Base-by-base conservation (phyloP, 2,888 invertebrate species). In the Tupiocoris notatus region DNA sequence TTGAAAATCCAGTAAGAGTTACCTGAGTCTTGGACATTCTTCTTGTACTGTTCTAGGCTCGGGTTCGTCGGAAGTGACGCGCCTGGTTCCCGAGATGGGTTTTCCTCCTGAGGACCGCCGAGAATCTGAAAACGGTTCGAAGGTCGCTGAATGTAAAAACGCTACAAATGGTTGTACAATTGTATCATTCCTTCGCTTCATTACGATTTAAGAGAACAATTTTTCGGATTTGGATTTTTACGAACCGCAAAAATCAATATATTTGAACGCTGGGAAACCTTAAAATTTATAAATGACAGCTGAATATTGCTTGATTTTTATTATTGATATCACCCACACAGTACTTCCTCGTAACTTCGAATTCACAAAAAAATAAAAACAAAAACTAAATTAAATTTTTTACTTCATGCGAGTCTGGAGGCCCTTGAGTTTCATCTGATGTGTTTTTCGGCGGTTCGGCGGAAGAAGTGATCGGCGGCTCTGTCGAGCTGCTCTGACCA, bases 1-100 rank as follows among this genome's bases (percentile, higher is more conserved):
- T n/a, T n/a, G n/a, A n/a, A n/a, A n/a, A n/a, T n/a, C n/a, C n/a
- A n/a, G n/a, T n/a, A n/a, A n/a, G n/a, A n/a, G n/a, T n/a, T 64
- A 74, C 74, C 74, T 22, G 74, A 74, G 59, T 74, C 77, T 68
- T 78, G 78, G 12, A 75, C 66, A 68, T 78, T 78, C 70, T 78
- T 78, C 62, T 77, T 78, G 64, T 78, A 78, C 61, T 75, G 66
- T 65, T 78, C 77, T 25, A 78, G 67, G 18, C 71, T 66, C 22
- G 78, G 77, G 21, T 77, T 77, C n/a, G 75, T 77, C 12, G 74
- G 64, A n/a, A 63, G 58, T 17, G 56, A 56, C 9, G 17, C 20
- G 23, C 56, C 58, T 17, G 76, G 64, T 12, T 64, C 62, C 23
- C 65, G 54, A 7, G 75, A 65, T 16, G 56, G 57, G 25, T 20